A percentile compares a stretch with the other conserved stretches of the same genome.
Evolutionary conservation across 2,113 vertebrate species (phyloP).

Genomic region (Platysternon megacephalum): DNA sequence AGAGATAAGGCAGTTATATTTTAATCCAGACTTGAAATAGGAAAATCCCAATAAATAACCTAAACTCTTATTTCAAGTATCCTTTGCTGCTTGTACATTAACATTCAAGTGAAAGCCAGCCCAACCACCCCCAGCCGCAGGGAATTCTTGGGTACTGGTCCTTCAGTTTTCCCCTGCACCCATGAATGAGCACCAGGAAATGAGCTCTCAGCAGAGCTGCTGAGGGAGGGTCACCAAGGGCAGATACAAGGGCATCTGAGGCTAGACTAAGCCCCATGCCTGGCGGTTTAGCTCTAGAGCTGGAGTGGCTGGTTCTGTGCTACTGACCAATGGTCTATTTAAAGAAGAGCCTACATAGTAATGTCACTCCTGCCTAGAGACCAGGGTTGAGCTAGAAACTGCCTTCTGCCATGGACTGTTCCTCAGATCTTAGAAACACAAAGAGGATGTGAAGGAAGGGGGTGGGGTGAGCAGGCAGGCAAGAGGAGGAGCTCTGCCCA

Average conservation of each 20-base stretch:
- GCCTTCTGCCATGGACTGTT: not conserved
- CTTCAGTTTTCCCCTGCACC: not conserved
- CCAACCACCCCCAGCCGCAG: fast-evolving
- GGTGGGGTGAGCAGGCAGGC: too few relatives aligned
- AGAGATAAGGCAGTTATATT: not conserved
- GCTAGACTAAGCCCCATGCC: too few relatives aligned
- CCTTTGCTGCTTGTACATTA: not conserved
- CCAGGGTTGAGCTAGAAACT: not conserved
- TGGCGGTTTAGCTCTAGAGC: not conserved
- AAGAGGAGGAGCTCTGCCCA: not conserved
- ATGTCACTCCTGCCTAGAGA: not conserved
- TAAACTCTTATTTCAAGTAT: not conserved
- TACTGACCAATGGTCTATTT: not conserved
- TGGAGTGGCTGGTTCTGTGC: not conserved
- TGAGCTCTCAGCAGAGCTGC: not conserved
- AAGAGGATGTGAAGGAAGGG: not conserved
- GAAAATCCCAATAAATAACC: not conserved
- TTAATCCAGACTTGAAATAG: not conserved
- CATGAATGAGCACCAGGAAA: not conserved
- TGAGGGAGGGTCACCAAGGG: not conserved
- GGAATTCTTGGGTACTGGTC: not conserved
- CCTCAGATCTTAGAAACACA: not conserved
- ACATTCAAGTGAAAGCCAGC: fast-evolving
- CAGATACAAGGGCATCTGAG: too few relatives aligned
- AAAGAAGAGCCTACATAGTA: not conserved